These are phyloP conservation scores for Lordiphosa stackelbergi DNA, from an alignment of 1,140 invertebrate species.

Conservation along the genomic window DNA sequence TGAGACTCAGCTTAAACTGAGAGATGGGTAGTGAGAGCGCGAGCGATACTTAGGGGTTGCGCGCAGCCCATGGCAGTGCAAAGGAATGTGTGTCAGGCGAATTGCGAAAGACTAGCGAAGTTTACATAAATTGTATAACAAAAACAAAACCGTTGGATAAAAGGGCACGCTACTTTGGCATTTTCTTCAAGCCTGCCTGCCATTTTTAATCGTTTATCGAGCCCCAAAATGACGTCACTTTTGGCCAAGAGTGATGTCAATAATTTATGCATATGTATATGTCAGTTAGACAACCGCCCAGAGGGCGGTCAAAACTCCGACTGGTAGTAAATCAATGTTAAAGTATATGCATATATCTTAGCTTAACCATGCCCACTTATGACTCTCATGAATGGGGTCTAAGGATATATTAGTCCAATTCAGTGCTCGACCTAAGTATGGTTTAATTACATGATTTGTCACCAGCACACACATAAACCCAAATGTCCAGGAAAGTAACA, in stretches of 20 bases:
- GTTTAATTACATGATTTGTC: conserved; percentile 45
- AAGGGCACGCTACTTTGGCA: conserved; percentile 41
- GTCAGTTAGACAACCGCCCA: conserved; percentile 18
- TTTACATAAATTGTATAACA: conserved; percentile 70
- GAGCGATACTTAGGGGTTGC: conserved; percentile 17
- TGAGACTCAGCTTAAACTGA: conserved; percentile 12
- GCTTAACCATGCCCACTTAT: background rate
- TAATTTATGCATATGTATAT: conserved; percentile 40
- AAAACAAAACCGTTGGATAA: conserved; percentile 52
- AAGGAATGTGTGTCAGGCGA: conserved; percentile 51
- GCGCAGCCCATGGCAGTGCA: conserved; percentile 27
- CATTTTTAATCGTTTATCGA: conserved; percentile 55
- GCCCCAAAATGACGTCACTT: conserved; percentile 54
- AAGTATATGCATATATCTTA: background rate
- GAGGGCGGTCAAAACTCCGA: conserved; percentile 21
- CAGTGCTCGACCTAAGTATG: conserved; percentile 24
- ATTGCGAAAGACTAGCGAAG: conserved; percentile 31
- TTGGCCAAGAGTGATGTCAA: conserved; percentile 36
- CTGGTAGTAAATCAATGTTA: conserved; percentile 24
- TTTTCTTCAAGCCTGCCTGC: conserved; percentile 11
- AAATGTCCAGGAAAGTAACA: conserved; percentile 28
- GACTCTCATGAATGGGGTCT: background rate
- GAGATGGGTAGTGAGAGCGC: conserved; percentile 5
- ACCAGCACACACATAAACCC: conserved; percentile 6
- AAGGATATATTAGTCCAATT: conserved; percentile 21